phyloP scores from a whole-genome alignment of 1,140 invertebrate genomes.

The Pissodes strobi region DNA sequence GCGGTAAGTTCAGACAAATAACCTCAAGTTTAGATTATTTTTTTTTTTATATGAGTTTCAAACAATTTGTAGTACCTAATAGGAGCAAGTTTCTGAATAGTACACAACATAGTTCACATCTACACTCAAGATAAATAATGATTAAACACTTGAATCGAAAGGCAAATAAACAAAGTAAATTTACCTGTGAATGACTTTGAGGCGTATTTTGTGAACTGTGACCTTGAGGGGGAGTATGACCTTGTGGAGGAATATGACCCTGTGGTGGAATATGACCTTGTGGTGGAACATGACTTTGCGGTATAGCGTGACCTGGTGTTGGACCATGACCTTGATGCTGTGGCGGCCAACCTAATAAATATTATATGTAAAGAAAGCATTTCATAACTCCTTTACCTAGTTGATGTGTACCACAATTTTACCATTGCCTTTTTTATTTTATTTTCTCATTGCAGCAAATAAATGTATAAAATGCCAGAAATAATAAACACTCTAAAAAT shows the following conservation, averaged over 20 bases:
- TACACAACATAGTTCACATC: not conserved
- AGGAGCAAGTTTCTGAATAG: no score
- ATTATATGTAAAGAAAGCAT: no score
- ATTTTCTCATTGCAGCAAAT: no score
- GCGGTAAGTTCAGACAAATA: no score
- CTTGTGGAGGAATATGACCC: slow-evolving; percentile 5
- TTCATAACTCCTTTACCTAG: no score
- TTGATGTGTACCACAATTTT: no score
- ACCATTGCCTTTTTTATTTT: no score
- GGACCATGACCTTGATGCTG: slow-evolving; percentile 31
- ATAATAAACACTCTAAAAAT: not conserved
- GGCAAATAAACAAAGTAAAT: not conserved
- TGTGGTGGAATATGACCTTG: slow-evolving; percentile 11
- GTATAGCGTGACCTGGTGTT: slow-evolving; percentile 5
- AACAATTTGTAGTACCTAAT: no score
- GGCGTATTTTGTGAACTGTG: slow-evolving; percentile 13
- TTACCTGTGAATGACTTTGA: slow-evolving; percentile 20
- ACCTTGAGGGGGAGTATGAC: slow-evolving; percentile 12
- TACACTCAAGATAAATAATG: not conserved
- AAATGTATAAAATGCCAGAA: no score
- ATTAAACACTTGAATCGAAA: not conserved
- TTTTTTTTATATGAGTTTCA: no score
- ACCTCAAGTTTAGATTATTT: no score
- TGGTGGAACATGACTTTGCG: slow-evolving; percentile 20
- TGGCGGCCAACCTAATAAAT: slow-evolving; percentile 17